phyloP scores from a whole-genome alignment of 1,140 invertebrate species.

The Drosophila repleta region DNA sequence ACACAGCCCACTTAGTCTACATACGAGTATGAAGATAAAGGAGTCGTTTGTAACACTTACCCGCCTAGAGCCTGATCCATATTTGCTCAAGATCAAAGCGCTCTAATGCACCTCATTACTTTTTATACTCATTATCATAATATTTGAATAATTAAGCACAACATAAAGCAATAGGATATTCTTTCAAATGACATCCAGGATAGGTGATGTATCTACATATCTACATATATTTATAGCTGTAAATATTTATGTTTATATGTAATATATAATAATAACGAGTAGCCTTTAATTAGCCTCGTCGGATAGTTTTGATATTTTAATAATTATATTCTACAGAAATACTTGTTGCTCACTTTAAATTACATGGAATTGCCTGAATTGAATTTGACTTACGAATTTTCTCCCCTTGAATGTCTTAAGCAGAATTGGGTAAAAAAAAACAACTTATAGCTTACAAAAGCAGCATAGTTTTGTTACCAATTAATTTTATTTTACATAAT shows the following conservation, averaged over 20 bases:
- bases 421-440: constrained; percentile 19
- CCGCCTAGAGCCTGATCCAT: constrained; percentile 51
- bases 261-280: background rate
- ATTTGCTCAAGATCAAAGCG: constrained; percentile 73
- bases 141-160: constrained; percentile 57
- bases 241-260: constrained; percentile 5
- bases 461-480: constrained; percentile 65
- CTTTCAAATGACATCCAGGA: background rate
- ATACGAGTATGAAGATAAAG: constrained; percentile 5
- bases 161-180: background rate
- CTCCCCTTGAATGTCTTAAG: too few species aligned
- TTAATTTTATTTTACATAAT: constrained; percentile 76
- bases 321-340: constrained; percentile 50
- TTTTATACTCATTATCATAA: constrained; percentile 34
- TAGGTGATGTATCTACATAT: constrained; percentile 38
- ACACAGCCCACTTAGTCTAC: constrained; percentile 13
- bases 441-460: constrained; percentile 30
- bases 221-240: constrained; percentile 13
- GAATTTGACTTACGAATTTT: too few species aligned
- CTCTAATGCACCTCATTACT: constrained; percentile 70
- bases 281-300: constrained; percentile 24
- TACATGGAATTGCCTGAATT: background rate
- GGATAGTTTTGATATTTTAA: background rate
- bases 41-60: constrained; percentile 5
- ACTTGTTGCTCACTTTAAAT: constrained; percentile 42